A percentile compares a stretch with the other conserved stretches of the same genome.
Evolutionary conservation across 2,797 vertebrate genomes (phyloP).

Genomic region (Octomys mimax): DNA sequence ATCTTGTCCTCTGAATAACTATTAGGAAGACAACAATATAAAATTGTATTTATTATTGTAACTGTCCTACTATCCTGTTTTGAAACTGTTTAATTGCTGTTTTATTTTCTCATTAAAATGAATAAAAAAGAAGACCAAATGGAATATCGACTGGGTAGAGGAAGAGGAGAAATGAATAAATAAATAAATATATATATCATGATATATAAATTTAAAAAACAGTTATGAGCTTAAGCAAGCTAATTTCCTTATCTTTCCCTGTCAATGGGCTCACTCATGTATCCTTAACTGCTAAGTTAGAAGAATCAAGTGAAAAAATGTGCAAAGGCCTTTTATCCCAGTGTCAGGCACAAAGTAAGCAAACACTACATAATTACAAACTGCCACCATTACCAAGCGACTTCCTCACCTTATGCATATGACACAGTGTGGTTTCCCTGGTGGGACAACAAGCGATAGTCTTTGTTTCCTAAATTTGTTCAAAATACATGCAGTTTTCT

Average conservation of each 20-base stretch:
- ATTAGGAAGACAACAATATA: too few relatives aligned
- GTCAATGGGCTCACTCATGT: background rate
- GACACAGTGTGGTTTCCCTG: background rate
- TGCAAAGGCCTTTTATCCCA: background rate
- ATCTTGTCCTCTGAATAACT: too few relatives aligned
- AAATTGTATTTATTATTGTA: too few relatives aligned
- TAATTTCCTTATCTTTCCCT: background rate
- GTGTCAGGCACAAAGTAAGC: background rate
- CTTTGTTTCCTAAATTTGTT: slow-evolving; percentile 23
- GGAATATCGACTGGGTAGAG: too few relatives aligned
- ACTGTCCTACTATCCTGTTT: too few relatives aligned
- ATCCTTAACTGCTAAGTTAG: background rate
- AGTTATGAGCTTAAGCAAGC: background rate
- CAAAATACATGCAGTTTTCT: background rate
- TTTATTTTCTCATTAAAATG: too few relatives aligned
- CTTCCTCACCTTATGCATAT: background rate
- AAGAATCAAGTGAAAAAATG: slow-evolving; percentile 1
- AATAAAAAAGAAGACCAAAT: too few relatives aligned
- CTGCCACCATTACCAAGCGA: background rate
- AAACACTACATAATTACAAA: slow-evolving; percentile 16
- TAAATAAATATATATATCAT: too few relatives aligned
- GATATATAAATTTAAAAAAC: background rate
- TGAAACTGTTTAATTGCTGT: too few relatives aligned
- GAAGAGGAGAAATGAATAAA: too few relatives aligned
- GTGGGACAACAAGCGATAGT: background rate